phyloP scores from a whole-genome alignment of 2,797 vertebrate species.

The Brachymystax lenok region DNA sequence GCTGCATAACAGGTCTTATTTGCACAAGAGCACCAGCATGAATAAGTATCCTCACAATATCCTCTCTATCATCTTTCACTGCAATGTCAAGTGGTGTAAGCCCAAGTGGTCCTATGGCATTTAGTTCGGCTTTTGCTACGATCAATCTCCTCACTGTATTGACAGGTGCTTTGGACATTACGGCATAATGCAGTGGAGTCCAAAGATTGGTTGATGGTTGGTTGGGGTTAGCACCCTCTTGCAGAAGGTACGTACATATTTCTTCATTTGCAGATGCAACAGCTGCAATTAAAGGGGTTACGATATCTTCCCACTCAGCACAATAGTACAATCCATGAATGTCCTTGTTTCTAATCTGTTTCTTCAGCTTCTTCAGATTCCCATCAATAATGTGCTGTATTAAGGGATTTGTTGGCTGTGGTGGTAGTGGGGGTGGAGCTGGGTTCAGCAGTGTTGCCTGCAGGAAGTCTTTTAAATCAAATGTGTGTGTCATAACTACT shows the following conservation, averaged over 20 bases:
- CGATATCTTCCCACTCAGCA: constrained; percentile 8
- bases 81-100: constrained; percentile 46
- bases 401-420: too few relatives aligned
- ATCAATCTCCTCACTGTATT: constrained; percentile 47
- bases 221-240: constrained; percentile 40
- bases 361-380: too few relatives aligned
- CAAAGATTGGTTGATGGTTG: accelerated
- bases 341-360: background rate
- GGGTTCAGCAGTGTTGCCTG: too few relatives aligned
- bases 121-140: constrained; percentile 34
- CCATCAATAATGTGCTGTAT: too few relatives aligned
- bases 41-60: constrained; percentile 37
- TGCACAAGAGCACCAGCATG: constrained; percentile 15
- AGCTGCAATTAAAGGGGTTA: constrained; percentile 60
- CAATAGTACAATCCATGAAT: constrained; percentile 48
- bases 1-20: background rate
- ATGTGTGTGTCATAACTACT: too few relatives aligned
- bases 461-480: too few relatives aligned
- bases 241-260: constrained; percentile 38
- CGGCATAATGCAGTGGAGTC: constrained; percentile 51
- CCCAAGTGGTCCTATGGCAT: accelerated
- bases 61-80: constrained; percentile 6
- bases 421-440: too few relatives aligned
- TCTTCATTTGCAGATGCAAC: constrained; percentile 25
- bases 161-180: background rate